Base-by-base conservation (phyloP, 1,140 invertebrate genomes). In the Aphelenchoides besseyi region DNA sequence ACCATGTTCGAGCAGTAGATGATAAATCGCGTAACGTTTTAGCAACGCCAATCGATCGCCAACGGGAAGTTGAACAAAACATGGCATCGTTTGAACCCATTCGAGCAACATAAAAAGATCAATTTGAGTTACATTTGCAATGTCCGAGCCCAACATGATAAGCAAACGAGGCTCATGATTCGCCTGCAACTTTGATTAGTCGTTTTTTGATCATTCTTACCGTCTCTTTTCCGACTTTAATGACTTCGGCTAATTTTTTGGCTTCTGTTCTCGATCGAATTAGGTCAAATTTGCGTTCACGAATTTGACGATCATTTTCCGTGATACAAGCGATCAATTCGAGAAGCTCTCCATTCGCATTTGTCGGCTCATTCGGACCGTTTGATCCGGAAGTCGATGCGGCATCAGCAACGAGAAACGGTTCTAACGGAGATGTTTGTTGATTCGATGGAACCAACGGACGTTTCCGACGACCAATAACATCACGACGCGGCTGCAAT, bases 11-110 rank as follows among this genome's bases (percentile, higher is more conserved):
- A 77, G 53, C 29, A 78, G 59, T n/a, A 72, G 37, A 68, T 77
- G 70, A 61, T 71, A 67, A 41, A 77, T 68, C 9, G 76, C 76
- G 69, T 70, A 77, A 75, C 75, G 74, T 79, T 77, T 77, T 18
- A 77, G 63, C 30, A 77, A 69, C 26, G 70, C 69, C 37, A 77
- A 53, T 35, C 68, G 55, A 57, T 77, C 76, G 26, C 16, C 29
- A 26, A 79, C 28, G 18, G 67, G 66, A 12, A 77, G 53, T 1
- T 30, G 30, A 3, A 55, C 35, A 69, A 77, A 77, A 29, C 55
- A 37, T 2, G 76, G 76, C 32, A 77, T 36, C n/a, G 76, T 77
- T 59, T 75, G 12, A 30, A 55, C 66, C 76, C 76, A 77, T 68
- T 77, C 76, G 23, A 77, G 63, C 68, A 77, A 52, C 3, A 70